Evolutionary conservation across 2,888 invertebrate genomes (phyloP).

Genomic region (Ptilodon capucinus): DNA sequence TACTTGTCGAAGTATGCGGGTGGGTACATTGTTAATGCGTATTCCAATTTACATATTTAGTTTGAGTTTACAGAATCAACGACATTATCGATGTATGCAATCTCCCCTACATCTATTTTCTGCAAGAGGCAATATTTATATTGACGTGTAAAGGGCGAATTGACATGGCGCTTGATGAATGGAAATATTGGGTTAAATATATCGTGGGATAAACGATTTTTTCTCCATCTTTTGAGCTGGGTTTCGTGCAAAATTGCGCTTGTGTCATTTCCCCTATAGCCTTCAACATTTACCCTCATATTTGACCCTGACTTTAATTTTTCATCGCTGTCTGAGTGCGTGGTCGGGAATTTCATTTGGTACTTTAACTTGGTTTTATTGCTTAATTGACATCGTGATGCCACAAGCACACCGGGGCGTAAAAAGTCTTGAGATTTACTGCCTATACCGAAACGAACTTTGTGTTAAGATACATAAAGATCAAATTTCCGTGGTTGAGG

Average conservation of each 20-base stretch:
- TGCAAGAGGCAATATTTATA: slow-evolving; percentile 44
- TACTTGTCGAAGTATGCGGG: slow-evolving; percentile 28
- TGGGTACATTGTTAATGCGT: slow-evolving; percentile 37
- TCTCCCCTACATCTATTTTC: slow-evolving; percentile 60
- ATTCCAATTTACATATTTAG: slow-evolving; percentile 48
- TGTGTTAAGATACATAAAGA: too few species aligned
- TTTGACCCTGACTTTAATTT: slow-evolving; percentile 39
- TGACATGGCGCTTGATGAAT: too few species aligned
- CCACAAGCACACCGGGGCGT: background rate
- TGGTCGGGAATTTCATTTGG: slow-evolving; percentile 32
- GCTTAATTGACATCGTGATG: slow-evolving; percentile 10
- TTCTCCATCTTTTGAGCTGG: too few species aligned
- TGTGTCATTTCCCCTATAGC: too few species aligned
- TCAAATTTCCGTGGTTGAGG: too few species aligned
- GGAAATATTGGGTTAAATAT: too few species aligned
- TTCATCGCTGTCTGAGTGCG: slow-evolving; percentile 13
- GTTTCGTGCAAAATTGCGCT: too few species aligned
- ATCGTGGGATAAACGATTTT: too few species aligned
- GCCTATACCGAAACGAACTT: too few species aligned
- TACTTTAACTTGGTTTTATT: slow-evolving; percentile 28
- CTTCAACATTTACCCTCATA: too few species aligned
- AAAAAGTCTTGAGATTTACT: background rate
- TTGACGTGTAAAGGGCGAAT: too few species aligned
- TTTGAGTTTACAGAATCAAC: slow-evolving; percentile 44
- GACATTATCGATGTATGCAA: slow-evolving; percentile 56